Evolutionary conservation across 2,888 invertebrate species (phyloP), one percentile per base, ranked within the genome.

Genomic region (Plemyria rubiginata): DNA sequence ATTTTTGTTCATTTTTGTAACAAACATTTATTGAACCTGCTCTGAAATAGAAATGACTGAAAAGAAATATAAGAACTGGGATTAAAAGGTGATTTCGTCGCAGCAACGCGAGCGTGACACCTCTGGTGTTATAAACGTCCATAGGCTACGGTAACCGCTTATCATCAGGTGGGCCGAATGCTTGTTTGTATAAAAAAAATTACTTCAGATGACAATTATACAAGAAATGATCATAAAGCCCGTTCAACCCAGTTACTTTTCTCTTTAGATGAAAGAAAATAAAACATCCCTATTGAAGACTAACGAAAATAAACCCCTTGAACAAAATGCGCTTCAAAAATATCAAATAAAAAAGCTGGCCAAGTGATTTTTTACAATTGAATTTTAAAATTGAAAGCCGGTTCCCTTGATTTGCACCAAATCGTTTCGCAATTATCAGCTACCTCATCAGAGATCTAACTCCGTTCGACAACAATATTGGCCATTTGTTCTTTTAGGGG

Each of bases 401-500:
- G 36, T 43, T 13, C 52, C 49, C 57, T 36, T 54, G 65, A 55
- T 68, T 62, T 65, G 43, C 51, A 52, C 16, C 38, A 70, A 70
- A 70, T 72, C 60, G 65, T 60, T 67, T 66, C 65, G 65, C 70
- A 75, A 73, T 75, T 72, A 74, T 69, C 69, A 63, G 62, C 65
- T 59, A 54, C 61, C 65, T 71, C 67, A 73, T 68, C 66, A 67
- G 67, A 58, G 67, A 55, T 61, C 70, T 60, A 69, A 71, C 60
- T 68, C 62, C 53, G 65, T 67, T 67, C 49, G 57, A 71, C 70
- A 68, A 73, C 70, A 77, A 75, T 76, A 75, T 74, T 76, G 75
- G 74, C 70, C 71, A 74, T 78, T 81, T 76, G 76, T 78, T 76
- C 75, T 74, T 77, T 71, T 67, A 67, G 73, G 80, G 79, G 75